These are phyloP conservation scores for Squalus acanthias DNA, from an alignment of 2,797 vertebrate species.

Conservation along the genomic window DNA sequence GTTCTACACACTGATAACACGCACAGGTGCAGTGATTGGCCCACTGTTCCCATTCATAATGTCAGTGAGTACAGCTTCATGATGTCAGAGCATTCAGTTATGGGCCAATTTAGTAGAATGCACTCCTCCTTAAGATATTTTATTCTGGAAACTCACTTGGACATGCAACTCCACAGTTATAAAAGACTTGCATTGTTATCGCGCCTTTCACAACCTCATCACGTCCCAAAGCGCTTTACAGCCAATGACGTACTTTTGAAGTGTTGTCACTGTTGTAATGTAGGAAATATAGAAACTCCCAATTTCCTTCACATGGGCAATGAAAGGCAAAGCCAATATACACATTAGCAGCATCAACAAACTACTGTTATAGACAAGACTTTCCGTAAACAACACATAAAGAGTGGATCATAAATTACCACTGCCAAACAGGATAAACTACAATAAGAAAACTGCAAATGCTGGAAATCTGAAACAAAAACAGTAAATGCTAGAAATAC, in stretches of 20 bases:
- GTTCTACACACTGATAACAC: not conserved
- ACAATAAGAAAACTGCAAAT: not conserved
- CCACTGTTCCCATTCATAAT: not conserved
- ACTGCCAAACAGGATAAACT: not conserved
- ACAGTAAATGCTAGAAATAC: not conserved
- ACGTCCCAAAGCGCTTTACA: not conserved
- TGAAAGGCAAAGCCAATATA: not conserved
- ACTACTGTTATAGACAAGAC: not conserved
- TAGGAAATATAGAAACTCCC: not conserved
- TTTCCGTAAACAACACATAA: not conserved
- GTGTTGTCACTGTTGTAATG: not conserved
- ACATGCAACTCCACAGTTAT: not conserved
- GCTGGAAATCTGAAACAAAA: not conserved
- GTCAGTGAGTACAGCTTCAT: not conserved
- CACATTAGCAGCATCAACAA: not conserved
- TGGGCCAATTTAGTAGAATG: not conserved
- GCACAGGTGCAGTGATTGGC: not conserved
- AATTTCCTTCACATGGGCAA: not conserved
- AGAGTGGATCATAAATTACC: not conserved
- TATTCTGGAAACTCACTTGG: not conserved
- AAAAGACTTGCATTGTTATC: not conserved
- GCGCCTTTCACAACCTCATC: not conserved
- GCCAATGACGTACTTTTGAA: not conserved
- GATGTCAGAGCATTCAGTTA: not conserved
- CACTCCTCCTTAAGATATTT: not conserved